Conservation (phyloP, 2,113 vertebrate genomes). For the Riparia riparia region DNA sequence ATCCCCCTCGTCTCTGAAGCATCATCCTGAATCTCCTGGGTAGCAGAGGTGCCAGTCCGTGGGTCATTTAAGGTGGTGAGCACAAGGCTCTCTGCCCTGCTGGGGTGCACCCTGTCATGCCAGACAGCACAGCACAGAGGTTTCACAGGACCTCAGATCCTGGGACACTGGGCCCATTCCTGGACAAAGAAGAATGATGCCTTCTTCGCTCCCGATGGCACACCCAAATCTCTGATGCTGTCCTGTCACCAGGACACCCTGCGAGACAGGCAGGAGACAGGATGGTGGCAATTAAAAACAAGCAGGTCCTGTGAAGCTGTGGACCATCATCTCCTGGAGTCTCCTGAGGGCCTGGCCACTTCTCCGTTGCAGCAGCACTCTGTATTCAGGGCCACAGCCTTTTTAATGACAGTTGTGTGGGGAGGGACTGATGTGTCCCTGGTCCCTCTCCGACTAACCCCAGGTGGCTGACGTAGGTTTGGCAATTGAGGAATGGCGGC, state of each 20-base stretch:
- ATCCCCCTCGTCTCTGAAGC: neutral
- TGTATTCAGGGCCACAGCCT: neutral
- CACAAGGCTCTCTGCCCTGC: neutral
- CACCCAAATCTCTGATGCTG: too few species aligned
- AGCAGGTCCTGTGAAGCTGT: neutral
- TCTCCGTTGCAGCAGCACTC: neutral
- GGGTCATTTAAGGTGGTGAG: neutral
- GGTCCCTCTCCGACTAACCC: neutral
- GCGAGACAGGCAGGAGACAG: neutral
- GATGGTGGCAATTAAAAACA: neutral
- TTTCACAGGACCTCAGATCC: neutral
- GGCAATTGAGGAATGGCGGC: neutral
- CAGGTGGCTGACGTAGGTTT: neutral
- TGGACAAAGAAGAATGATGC: too few species aligned
- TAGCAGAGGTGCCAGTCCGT: neutral
- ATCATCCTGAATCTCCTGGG: neutral
- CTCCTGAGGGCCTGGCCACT: neutral
- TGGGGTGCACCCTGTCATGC: neutral
- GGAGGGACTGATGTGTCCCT: neutral
- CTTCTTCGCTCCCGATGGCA: fast-evolving
- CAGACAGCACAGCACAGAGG: neutral
- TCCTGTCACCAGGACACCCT: neutral
- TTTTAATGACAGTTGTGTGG: neutral
- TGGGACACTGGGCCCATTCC: fast-evolving
- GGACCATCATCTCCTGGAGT: neutral